Percentiles rank a stretch among this genome's conserved stretches.
phyloP scores from a whole-genome alignment of 2,888 invertebrate genomes.

The Chrysopilus asiliformis region DNA sequence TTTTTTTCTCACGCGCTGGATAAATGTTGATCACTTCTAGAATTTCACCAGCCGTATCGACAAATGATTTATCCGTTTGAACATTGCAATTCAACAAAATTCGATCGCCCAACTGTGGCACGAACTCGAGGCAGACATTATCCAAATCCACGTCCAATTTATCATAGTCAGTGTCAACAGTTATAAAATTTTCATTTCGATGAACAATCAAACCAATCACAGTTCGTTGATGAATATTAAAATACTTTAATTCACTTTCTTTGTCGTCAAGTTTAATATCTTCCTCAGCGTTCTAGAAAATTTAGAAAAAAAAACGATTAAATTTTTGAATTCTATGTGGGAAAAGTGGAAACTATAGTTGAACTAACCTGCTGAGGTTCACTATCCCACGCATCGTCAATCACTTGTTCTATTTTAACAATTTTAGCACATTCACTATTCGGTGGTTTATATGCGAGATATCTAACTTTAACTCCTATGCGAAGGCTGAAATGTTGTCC shows the following conservation, averaged over 20 bases:
- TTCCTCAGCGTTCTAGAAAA: slow-evolving; percentile 16
- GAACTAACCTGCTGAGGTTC: too few species aligned
- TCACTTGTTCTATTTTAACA: slow-evolving; percentile 43
- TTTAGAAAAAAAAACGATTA: not conserved
- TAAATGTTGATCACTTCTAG: slow-evolving; percentile 46
- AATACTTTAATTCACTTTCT: slow-evolving; percentile 21
- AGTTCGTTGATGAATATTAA: slow-evolving; percentile 25
- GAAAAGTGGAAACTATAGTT: too few species aligned
- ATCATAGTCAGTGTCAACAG: slow-evolving; percentile 39
- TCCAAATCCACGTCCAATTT: slow-evolving; percentile 49
- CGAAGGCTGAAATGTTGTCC: slow-evolving; percentile 23
- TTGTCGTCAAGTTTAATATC: too few species aligned
- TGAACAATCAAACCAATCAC: slow-evolving; percentile 22
- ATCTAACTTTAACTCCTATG: slow-evolving; percentile 44
- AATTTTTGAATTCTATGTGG: not conserved
- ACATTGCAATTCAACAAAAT: slow-evolving; percentile 48
- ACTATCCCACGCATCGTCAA: slow-evolving; percentile 42
- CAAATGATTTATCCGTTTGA: slow-evolving; percentile 43
- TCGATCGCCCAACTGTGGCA: slow-evolving; percentile 59
- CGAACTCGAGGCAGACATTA: slow-evolving; percentile 45
- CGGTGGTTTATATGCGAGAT: slow-evolving; percentile 39
- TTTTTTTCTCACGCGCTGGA: slow-evolving; percentile 44
- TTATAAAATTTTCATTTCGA: slow-evolving; percentile 21
- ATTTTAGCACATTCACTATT: slow-evolving; percentile 38
- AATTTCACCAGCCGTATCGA: slow-evolving; percentile 40